phyloP scores from a whole-genome alignment of 2,888 invertebrate species.

The Amphiduros pacificus region DNA sequence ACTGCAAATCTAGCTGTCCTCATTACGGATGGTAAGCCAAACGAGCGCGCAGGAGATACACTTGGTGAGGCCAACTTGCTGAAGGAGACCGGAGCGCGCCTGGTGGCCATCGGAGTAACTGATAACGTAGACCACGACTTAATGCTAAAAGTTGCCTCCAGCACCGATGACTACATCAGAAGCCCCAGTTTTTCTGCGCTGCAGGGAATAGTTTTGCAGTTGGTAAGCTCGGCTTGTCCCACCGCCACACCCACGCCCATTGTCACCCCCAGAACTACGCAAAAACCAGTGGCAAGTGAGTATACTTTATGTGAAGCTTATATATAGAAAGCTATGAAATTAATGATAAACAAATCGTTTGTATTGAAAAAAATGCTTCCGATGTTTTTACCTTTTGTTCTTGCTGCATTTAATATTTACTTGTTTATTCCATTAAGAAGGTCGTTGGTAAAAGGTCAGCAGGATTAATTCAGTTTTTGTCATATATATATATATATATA shows the following conservation, averaged over 20 bases:
- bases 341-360: no score
- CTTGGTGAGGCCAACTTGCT: background rate
- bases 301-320: no score
- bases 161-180: background rate
- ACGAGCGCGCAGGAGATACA: background rate
- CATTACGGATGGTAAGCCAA: background rate
- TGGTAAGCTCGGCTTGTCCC: background rate
- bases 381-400: no score
- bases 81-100: background rate
- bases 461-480: no score
- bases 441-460: no score
- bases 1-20: background rate
- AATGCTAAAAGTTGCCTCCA: background rate
- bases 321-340: no score
- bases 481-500: no score
- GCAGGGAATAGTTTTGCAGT: background rate
- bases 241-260: background rate
- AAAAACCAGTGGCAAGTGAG: no score
- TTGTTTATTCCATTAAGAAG: no score
- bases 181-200: background rate
- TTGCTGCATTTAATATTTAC: no score
- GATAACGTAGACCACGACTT: background rate
- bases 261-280: no score
- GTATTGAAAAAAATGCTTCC: no score
- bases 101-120: background rate